Base-by-base conservation (phyloP, 2,888 invertebrate species). In the Limnephilus auricula region DNA sequence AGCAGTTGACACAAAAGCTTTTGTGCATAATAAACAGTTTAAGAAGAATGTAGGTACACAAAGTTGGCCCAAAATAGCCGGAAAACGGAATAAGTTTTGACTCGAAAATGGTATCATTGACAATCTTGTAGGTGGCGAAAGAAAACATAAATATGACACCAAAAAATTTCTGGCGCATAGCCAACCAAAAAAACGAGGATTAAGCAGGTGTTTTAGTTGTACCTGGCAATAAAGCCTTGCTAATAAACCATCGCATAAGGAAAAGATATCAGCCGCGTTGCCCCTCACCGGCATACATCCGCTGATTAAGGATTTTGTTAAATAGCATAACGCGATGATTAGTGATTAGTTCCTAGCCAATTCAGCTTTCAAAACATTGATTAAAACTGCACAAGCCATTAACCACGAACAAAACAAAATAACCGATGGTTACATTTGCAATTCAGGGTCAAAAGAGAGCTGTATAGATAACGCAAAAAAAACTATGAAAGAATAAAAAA, bases 201-300 rank as follows among this genome's bases (percentile, higher is more conserved):
- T 85, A 85, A 45, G n/a, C 85, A 40, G 45, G 85, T 85, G 45
- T 30, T 85, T 85, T 85, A 40, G 45, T 30, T 30, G 40, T 25
- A 40, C 25, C 25, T 45, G 37, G 85, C 45, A 85, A 40, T 85
- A 85, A 85, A 85, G 30, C 85, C n/a, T 12, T 85, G 85, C 85
- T 85, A 45, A 85, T 85, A 32, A 65, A 34, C 82, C 34, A 32
- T 82, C 34, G 82, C 32, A 34, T 32, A 82, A 82, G 34, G 82
- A 82, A 82, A 82, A 32, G 5, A 2, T 65, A 65, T 65, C 65
- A 6, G 25, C 25, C 65, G 65, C 65, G 25, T n/a, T 9, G 65
- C 65, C 65, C 0, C 25, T 65, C 25, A n/a, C 65, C 65, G 65
- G 9, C 65, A 65, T n/a, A 65, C 65, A 65, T 65, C 65, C 65